Percentiles rank a stretch among this genome's conserved stretches.
Evolutionary conservation across 2,113 vertebrate genomes (phyloP).

Genomic region (Forbesichthys agassizii): DNA sequence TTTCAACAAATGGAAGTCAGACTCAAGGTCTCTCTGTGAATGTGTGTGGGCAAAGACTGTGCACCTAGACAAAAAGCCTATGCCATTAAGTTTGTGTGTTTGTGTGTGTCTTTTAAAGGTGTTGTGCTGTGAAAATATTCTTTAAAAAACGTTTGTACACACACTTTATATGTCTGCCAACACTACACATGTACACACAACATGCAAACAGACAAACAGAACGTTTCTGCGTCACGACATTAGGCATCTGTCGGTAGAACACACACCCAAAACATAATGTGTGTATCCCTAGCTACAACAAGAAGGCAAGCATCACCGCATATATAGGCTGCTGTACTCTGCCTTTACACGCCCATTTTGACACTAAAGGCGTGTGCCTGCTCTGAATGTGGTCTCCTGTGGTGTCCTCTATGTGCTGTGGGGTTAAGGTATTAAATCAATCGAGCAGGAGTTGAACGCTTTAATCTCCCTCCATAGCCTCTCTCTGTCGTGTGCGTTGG

Average conservation of each 20-base stretch:
- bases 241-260: slow-evolving; percentile 71
- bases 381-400: background rate
- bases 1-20: slow-evolving; percentile 52
- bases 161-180: background rate
- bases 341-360: background rate
- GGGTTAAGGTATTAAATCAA: slow-evolving; percentile 24
- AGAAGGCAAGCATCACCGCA: background rate
- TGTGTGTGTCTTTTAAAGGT: slow-evolving; percentile 2
- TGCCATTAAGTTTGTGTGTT: background rate
- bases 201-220: slow-evolving; percentile 50
- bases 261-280: slow-evolving; percentile 25
- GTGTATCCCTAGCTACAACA: no score
- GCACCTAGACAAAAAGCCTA: slow-evolving; percentile 47
- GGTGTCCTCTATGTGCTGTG: slow-evolving; percentile 23
- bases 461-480: slow-evolving; percentile 9
- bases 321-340: background rate
- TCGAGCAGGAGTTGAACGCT: slow-evolving; percentile 31
- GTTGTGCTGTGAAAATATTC: slow-evolving; percentile 4
- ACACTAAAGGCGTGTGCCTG: background rate
- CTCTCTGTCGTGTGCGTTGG: slow-evolving; percentile 24
- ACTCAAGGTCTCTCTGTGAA: slow-evolving; percentile 65
- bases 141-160: background rate
- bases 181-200: slow-evolving; percentile 1
- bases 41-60: slow-evolving; percentile 40
- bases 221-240: slow-evolving; percentile 69